A percentile compares a stretch with the other conserved stretches of the same genome.
phyloP scores from a whole-genome alignment of 2,888 invertebrate genomes.

The Euproctis similis region DNA sequence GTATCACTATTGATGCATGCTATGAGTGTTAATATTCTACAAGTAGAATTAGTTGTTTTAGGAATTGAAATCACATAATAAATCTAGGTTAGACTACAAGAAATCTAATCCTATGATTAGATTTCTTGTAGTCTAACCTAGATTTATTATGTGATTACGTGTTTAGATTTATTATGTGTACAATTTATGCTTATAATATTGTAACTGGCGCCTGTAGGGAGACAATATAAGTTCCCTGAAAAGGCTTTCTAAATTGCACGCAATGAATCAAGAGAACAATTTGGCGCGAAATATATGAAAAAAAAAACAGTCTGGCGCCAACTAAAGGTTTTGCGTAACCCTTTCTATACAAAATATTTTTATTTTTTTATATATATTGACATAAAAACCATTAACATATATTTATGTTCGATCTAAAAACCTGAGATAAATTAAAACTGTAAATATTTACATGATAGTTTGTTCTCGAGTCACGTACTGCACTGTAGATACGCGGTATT shows the following conservation, averaged over 20 bases:
- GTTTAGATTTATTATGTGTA: too few relatives aligned
- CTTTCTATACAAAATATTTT: constrained; percentile 1
- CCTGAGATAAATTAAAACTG: constrained; percentile 40
- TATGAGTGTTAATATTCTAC: too few relatives aligned
- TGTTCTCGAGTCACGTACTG: constrained; percentile 45
- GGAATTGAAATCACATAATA: too few relatives aligned
- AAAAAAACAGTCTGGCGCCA: constrained; percentile 7
- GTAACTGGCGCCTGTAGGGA: background rate
- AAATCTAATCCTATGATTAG: too few relatives aligned
- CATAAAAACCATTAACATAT: constrained; percentile 18
- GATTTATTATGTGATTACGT: too few relatives aligned
- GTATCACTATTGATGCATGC: too few relatives aligned
- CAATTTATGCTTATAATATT: background rate
- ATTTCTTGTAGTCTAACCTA: too few relatives aligned
- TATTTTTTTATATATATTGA: constrained; percentile 4
- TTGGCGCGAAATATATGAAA: constrained; percentile 1
- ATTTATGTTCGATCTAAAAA: constrained; percentile 25
- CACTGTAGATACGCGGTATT: constrained; percentile 34
- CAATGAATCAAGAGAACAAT: constrained; percentile 1
- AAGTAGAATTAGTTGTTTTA: too few relatives aligned
- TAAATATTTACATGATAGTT: constrained; percentile 53
- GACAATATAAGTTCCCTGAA: background rate
- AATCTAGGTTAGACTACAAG: too few relatives aligned
- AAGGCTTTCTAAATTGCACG: background rate
- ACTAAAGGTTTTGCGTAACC: constrained; percentile 3